Evolutionary conservation across 2,797 vertebrate genomes (phyloP).

Genomic region (Acridotheres tristis): DNA sequence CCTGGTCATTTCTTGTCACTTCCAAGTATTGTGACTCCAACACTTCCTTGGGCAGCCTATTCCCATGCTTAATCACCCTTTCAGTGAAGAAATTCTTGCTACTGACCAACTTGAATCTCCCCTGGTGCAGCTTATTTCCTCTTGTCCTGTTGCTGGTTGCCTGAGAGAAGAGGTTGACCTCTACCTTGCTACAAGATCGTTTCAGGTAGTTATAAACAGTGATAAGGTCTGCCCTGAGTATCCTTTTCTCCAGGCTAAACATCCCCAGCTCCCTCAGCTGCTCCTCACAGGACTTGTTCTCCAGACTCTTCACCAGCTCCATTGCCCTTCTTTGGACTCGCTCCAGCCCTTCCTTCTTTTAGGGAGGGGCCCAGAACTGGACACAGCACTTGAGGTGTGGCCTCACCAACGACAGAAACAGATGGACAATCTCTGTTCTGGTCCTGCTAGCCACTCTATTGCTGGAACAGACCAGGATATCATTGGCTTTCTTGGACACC

Average conservation of each 20-base stretch:
- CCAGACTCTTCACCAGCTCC: background rate
- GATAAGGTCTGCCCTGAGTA: no score
- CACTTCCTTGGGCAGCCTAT: background rate
- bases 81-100: background rate
- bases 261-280: background rate
- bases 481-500: background rate
- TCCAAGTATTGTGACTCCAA: background rate
- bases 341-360: background rate
- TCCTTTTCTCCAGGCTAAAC: background rate
- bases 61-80: background rate
- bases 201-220: background rate
- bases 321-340: rapidly evolving
- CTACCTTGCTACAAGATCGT: background rate
- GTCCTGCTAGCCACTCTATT: background rate
- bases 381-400: rapidly evolving
- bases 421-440: background rate
- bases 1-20: background rate
- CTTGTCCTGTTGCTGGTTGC: background rate
- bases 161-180: background rate
- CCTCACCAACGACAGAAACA: background rate
- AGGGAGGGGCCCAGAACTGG: no score
- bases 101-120: background rate
- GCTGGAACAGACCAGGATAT: background rate
- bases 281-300: background rate
- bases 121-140: background rate